Conservation (phyloP, 2,113 vertebrate species). For the Dascyllus trimaculatus region DNA sequence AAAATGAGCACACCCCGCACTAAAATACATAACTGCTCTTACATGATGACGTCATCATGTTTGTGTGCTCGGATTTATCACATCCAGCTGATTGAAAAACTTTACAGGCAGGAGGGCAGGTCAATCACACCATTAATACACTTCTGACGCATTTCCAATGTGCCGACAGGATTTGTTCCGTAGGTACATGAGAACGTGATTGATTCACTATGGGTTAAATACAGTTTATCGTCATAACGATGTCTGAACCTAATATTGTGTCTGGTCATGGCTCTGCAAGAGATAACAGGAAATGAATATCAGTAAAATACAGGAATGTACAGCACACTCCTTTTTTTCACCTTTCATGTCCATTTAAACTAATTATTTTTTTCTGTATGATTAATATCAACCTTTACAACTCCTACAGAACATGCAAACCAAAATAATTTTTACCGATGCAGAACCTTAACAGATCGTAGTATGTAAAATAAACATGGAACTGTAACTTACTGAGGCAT, state of each 20-base stretch:
- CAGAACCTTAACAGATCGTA: no score
- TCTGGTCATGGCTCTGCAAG: background rate
- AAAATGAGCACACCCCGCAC: no score
- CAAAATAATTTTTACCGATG: background rate
- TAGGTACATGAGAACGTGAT: conserved; percentile 32
- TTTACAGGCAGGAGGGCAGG: conserved; percentile 60
- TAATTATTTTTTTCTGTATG: no score
- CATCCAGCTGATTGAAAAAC: background rate
- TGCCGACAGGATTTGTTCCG: rapidly evolving
- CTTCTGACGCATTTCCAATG: rapidly evolving
- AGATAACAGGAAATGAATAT: background rate
- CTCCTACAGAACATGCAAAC: background rate
- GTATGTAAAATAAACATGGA: background rate
- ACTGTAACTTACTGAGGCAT: conserved; percentile 64
- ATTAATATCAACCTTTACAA: no score
- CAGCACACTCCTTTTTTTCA: background rate
- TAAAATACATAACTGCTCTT: no score
- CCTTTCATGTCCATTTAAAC: no score
- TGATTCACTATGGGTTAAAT: background rate
- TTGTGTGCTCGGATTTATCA: no score
- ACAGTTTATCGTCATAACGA: background rate
- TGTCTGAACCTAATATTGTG: background rate
- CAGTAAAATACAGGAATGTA: background rate
- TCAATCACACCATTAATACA: conserved; percentile 54
- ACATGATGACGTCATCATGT: no score